phyloP scores from a whole-genome alignment of 2,888 invertebrate genomes.

The Apoderus coryli region DNA sequence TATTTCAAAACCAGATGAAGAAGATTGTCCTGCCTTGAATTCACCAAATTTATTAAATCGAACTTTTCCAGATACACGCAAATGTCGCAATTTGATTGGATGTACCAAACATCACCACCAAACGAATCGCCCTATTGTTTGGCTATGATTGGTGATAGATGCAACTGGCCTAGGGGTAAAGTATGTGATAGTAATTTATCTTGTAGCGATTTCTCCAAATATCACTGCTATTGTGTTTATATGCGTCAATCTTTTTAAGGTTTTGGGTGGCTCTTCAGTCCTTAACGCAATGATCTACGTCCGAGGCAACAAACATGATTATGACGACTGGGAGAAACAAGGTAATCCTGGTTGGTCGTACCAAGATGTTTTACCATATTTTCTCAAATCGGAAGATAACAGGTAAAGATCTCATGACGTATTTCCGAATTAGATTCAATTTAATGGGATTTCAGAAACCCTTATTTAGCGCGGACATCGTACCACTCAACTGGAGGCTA shows the following conservation, averaged over 20 bases:
- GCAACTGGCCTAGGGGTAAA: constrained; percentile 87
- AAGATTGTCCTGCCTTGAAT: no score
- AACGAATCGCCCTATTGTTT: constrained; percentile 66
- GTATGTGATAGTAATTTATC: constrained; percentile 28
- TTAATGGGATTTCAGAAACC: no score
- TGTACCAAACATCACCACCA: constrained; percentile 75
- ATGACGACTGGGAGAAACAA: constrained; percentile 69
- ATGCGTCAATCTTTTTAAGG: no score
- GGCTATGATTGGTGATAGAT: constrained; percentile 75
- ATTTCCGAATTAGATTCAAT: no score
- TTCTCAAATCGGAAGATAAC: constrained; percentile 78
- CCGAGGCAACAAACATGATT: constrained; percentile 74
- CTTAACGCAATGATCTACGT: constrained; percentile 88
- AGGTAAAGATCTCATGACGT: no score
- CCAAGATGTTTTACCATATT: constrained; percentile 67
- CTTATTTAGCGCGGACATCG: constrained; percentile 56
- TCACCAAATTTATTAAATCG: no score
- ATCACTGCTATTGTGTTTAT: no score
- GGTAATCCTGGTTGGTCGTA: constrained; percentile 84
- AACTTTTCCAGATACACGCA: constrained; percentile 51
- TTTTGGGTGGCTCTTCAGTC: constrained; percentile 75
- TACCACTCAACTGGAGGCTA: constrained; percentile 70
- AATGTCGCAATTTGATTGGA: constrained; percentile 80
- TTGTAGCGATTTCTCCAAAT: not conserved
- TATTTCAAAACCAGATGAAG: not conserved